These are phyloP conservation scores for Echinometra lucunter DNA, from an alignment of 53 echinoderm and acorn worm species.

Conservation along the genomic window DNA sequence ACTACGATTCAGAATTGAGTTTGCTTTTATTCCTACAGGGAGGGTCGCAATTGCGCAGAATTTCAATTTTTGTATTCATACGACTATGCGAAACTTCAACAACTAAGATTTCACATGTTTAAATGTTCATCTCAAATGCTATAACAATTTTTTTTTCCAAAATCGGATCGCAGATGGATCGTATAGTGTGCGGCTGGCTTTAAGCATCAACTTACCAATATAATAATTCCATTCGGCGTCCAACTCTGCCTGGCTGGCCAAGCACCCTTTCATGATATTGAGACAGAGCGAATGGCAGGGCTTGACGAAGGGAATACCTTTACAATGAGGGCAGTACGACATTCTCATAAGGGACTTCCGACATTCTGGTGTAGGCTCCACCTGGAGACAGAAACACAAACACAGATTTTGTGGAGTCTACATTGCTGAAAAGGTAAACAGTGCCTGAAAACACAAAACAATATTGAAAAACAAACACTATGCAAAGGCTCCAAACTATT, in stretches of 20 bases:
- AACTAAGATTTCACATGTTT: too few species aligned
- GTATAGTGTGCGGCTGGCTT: too few species aligned
- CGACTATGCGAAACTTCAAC: too few species aligned
- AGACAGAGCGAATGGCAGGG: slow-evolving; percentile 93
- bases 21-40: too few species aligned
- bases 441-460: neutral
- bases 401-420: neutral
- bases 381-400: slow-evolving; percentile 64
- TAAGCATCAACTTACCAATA: slow-evolving; percentile 79
- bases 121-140: too few species aligned
- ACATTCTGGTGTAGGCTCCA: slow-evolving; percentile 83
- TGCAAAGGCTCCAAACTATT: too few species aligned
- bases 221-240: slow-evolving; percentile 94
- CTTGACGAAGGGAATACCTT: slow-evolving; percentile 80
- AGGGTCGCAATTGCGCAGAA: too few species aligned
- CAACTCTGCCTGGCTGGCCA: slow-evolving; percentile 92
- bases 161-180: too few species aligned
- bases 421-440: neutral
- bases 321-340: slow-evolving; percentile 94
- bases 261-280: slow-evolving; percentile 96
- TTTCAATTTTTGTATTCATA: too few species aligned
- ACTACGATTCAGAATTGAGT: too few species aligned
- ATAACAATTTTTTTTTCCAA: too few species aligned
- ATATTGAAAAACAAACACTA: neutral
- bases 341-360: slow-evolving; percentile 88